Conservation (phyloP, 1,140 invertebrate genomes). For the Brachionus rotundiformis region DNA sequence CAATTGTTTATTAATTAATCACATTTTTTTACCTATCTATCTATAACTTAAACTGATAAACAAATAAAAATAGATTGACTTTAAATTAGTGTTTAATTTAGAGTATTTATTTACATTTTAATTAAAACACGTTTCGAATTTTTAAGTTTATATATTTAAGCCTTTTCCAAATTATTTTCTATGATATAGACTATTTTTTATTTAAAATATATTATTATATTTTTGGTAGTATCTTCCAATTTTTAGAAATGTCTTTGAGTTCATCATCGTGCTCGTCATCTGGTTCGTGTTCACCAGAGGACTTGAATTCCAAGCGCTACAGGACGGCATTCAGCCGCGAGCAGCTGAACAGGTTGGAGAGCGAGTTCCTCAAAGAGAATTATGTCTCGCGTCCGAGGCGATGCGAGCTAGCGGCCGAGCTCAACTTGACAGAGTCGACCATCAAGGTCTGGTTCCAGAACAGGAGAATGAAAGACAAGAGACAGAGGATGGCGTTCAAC, state of each 20-base stretch:
- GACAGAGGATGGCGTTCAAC: constrained; percentile 84
- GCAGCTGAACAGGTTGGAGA: constrained; percentile 87
- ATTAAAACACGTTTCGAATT: constrained; percentile 12
- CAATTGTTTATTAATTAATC: constrained; percentile 23
- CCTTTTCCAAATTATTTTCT: neutral
- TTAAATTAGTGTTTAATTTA: constrained; percentile 30
- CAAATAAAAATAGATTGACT: constrained; percentile 40
- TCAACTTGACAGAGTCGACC: constrained; percentile 91
- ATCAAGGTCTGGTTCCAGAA: constrained; percentile 99
- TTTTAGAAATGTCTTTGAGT: constrained; percentile 24
- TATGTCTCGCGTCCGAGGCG: constrained; percentile 91
- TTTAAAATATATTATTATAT: neutral
- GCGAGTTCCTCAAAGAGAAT: constrained; percentile 94
- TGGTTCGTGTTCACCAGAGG: constrained; percentile 53
- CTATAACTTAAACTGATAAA: constrained; percentile 20
- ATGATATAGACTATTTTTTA: neutral
- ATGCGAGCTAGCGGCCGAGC: constrained; percentile 88
- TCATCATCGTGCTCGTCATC: constrained; percentile 42
- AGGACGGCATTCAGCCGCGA: constrained; percentile 95
- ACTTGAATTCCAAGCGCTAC: constrained; percentile 76
- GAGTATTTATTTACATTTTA: constrained; percentile 32
- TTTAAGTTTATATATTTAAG: constrained; percentile 1
- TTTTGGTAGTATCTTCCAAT: neutral
- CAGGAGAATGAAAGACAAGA: constrained; percentile 96
- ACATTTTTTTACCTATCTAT: neutral